phyloP scores from a whole-genome alignment of 2,113 vertebrate species.

The Mus spicilegus region DNA sequence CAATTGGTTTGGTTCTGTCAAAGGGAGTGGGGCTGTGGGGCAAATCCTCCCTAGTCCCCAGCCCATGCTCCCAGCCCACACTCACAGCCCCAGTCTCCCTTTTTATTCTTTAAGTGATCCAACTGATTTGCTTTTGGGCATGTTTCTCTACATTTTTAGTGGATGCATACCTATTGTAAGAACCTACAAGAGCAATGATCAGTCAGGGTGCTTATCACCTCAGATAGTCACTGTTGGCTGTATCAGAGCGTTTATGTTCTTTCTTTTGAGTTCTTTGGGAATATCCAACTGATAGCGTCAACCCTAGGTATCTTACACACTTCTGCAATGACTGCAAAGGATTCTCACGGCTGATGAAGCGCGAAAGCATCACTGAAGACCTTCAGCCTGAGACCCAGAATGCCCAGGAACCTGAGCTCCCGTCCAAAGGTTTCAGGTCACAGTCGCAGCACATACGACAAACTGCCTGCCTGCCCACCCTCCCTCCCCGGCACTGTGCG shows the following conservation, averaged over 20 bases:
- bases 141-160: background rate
- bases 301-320: background rate
- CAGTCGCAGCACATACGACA: background rate
- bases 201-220: rapidly evolving
- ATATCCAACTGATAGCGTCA: background rate
- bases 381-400: background rate
- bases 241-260: rapidly evolving
- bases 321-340: background rate
- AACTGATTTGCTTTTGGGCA: background rate
- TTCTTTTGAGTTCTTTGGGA: background rate
- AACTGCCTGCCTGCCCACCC: background rate
- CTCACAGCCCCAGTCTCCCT: background rate
- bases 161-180: no score
- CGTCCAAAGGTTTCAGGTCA: background rate
- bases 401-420: background rate
- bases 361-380: background rate
- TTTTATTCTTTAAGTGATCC: background rate
- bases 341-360: no score
- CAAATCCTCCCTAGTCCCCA: background rate
- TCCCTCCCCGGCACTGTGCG: rapidly evolving
- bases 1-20: background rate
- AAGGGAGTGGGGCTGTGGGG: background rate
- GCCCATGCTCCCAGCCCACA: background rate
- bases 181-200: no score
- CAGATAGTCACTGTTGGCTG: background rate